phyloP scores from a whole-genome alignment of 2,113 vertebrate genomes.

The Ursus arctos region DNA sequence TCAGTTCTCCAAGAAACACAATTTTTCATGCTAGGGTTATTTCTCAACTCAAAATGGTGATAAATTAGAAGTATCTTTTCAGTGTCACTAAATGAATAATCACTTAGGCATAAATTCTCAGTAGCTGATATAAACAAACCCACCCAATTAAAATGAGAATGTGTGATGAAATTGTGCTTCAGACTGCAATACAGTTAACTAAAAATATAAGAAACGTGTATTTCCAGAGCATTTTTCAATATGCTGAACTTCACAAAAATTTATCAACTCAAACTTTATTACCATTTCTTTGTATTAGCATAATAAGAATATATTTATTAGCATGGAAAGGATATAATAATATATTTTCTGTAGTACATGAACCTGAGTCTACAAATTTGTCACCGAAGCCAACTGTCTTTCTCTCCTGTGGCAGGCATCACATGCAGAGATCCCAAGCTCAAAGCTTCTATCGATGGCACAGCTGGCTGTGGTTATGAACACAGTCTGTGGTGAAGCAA shows the following conservation, averaged over 20 bases:
- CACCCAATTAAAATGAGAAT: constrained; percentile 25
- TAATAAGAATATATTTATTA: neutral
- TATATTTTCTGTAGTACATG: neutral
- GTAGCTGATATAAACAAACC: neutral
- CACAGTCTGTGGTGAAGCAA: neutral
- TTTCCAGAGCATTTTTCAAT: constrained; percentile 7
- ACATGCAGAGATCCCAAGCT: neutral
- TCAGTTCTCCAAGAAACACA: constrained; percentile 16
- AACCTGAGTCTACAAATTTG: neutral
- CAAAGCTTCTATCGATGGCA: neutral
- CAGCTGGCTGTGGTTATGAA: neutral
- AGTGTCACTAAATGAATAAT: neutral
- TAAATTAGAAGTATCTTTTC: neutral
- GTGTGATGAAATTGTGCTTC: neutral
- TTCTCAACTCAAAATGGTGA: constrained; percentile 47
- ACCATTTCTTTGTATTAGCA: neutral
- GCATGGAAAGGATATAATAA: neutral
- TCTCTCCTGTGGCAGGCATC: neutral
- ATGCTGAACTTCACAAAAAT: neutral
- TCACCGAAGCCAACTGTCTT: neutral
- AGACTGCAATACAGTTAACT: neutral
- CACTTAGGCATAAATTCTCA: neutral
- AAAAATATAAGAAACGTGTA: neutral
- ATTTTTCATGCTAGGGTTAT: constrained; percentile 4
- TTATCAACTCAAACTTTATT: neutral